Evolutionary conservation across 2,113 vertebrate species (phyloP).

Genomic region (Melospiza georgiana): DNA sequence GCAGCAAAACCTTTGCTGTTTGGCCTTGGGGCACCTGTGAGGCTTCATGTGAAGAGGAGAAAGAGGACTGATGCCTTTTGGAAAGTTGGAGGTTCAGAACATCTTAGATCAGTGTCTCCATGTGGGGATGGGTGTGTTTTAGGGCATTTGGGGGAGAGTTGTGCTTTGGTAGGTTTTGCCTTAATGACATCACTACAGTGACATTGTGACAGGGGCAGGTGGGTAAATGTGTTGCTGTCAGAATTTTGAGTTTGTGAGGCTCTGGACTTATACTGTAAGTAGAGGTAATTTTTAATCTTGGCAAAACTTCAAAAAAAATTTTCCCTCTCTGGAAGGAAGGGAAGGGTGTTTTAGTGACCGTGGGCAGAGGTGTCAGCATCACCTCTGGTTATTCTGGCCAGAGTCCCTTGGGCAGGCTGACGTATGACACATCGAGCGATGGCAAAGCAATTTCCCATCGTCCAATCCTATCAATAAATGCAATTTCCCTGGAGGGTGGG

Average conservation of each 20-base stretch:
- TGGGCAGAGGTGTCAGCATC: not conserved
- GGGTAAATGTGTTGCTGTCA: not conserved
- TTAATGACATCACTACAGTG: not conserved
- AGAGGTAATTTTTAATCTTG: not conserved
- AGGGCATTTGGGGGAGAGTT: not conserved
- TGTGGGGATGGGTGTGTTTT: not conserved
- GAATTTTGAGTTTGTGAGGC: accelerated
- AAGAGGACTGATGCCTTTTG: not conserved
- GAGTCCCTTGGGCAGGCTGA: not conserved
- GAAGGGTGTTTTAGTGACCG: not conserved
- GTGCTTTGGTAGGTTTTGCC: not conserved
- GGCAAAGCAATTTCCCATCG: conserved; percentile 46
- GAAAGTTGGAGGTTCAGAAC: not conserved
- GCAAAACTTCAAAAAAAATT: not conserved
- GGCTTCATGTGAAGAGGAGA: not conserved
- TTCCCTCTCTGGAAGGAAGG: not conserved
- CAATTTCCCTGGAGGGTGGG: not conserved
- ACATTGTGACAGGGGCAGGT: not conserved
- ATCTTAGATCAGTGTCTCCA: not conserved
- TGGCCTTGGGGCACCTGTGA: accelerated
- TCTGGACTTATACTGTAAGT: not conserved
- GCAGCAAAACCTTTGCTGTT: not conserved
- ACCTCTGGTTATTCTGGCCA: not conserved
- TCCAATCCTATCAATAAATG: not conserved
- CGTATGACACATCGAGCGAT: not conserved